Conservation (phyloP, 2,113 vertebrate species). For the Corythaeola cristata region DNA sequence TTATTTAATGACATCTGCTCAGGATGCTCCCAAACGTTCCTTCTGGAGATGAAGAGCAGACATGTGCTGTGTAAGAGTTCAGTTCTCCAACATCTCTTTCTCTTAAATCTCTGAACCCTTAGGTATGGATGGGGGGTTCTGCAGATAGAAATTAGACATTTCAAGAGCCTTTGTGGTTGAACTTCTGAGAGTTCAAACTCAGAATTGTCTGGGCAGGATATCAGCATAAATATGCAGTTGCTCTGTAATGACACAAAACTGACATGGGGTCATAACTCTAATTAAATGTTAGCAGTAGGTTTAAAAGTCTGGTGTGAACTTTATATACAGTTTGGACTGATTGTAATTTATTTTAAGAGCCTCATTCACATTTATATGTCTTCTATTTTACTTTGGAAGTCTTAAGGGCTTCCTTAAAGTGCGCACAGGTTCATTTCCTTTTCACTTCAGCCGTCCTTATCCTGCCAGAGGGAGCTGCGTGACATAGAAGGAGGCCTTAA, state of each 20-base stretch:
- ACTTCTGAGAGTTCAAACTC: not conserved
- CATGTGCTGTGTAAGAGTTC: not conserved
- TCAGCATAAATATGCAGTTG: not conserved
- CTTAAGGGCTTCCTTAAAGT: not conserved
- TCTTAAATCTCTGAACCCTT: not conserved
- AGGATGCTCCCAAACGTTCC: not conserved
- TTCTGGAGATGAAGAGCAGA: not conserved
- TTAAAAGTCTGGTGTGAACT: not conserved
- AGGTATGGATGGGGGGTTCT: accelerated
- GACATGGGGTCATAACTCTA: not conserved
- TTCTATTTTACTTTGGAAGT: not conserved
- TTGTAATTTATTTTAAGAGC: not conserved
- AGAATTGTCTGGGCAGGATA: not conserved
- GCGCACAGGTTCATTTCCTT: not conserved
- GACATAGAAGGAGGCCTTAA: not conserved
- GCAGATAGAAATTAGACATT: not conserved
- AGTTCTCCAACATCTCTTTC: not conserved
- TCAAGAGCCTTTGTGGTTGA: not conserved
- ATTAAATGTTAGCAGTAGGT: not conserved
- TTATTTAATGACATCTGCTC: not conserved
- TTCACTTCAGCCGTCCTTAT: not conserved
- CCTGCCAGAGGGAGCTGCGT: not conserved
- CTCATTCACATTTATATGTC: not conserved
- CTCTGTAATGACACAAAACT: not conserved
- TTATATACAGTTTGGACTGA: not conserved